Conservation (phyloP, 2,888 invertebrate genomes). For the Carcina quercana region DNA sequence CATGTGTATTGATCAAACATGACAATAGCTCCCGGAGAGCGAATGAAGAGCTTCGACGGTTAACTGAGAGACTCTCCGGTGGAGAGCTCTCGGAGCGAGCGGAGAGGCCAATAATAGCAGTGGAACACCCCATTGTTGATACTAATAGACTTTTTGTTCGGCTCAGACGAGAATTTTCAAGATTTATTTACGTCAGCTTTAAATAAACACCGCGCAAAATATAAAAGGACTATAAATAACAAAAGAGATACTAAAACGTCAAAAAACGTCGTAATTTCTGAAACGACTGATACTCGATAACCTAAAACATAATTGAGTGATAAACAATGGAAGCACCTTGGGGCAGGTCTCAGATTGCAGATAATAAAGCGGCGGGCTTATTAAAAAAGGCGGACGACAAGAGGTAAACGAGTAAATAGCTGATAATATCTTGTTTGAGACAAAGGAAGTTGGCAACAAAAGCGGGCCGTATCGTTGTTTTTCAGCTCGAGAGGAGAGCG, state of each 20-base stretch:
- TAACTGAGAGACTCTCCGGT: conserved; percentile 12
- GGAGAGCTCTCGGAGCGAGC: conserved; percentile 21
- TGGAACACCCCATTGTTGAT: not conserved
- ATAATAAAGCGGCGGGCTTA: conserved; percentile 29
- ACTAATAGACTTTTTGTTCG: not conserved
- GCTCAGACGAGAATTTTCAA: too few species aligned
- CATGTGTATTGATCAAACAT: conserved; percentile 9
- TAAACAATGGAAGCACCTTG: too few species aligned
- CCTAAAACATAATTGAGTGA: too few species aligned
- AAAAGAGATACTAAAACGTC: too few species aligned
- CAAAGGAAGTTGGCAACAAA: conserved; percentile 55
- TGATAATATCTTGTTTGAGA: conserved; percentile 66
- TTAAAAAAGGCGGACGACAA: conserved; percentile 44
- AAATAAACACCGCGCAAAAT: too few species aligned
- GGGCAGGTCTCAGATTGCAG: not conserved
- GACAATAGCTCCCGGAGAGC: conserved; percentile 8
- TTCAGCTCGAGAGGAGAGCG: conserved; percentile 48
- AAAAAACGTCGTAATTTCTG: too few species aligned
- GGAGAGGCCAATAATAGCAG: conserved; percentile 18
- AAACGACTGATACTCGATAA: too few species aligned
- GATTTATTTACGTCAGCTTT: too few species aligned
- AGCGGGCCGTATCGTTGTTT: conserved; percentile 54
- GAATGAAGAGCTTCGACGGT: conserved; percentile 16
- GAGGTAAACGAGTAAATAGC: conserved; percentile 62
- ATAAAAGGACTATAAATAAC: too few species aligned